phyloP scores from a whole-genome alignment of 2,113 vertebrate species.

The Acrocephalus kingi region DNA sequence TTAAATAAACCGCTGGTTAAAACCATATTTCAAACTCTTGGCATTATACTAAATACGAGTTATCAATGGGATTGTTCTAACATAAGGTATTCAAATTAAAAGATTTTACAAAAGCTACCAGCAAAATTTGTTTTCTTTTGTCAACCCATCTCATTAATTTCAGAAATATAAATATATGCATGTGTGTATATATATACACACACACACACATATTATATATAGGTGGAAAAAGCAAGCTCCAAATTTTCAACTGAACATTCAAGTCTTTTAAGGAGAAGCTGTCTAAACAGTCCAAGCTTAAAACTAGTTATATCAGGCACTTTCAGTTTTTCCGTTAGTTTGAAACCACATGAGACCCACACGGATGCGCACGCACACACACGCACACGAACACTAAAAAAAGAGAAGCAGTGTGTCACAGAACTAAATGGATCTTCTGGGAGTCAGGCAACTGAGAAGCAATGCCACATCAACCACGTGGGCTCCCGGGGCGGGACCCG shows the following conservation, averaged over 20 bases:
- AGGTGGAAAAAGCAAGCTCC: constrained; percentile 89
- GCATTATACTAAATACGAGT: neutral
- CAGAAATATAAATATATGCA: neutral
- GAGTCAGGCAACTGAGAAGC: constrained; percentile 82
- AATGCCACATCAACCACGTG: constrained; percentile 15
- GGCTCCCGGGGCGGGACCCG: neutral
- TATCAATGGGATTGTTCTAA: constrained; percentile 38
- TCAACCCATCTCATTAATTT: constrained; percentile 19
- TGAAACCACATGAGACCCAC: constrained; percentile 78
- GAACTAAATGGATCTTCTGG: constrained; percentile 65
- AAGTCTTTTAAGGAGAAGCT: constrained; percentile 93
- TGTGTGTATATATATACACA: neutral
- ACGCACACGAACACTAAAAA: neutral
- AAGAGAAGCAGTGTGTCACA: constrained; percentile 76
- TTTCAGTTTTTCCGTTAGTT: constrained; percentile 91
- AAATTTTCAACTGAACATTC: constrained; percentile 90
- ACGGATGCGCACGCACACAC: constrained; percentile 21
- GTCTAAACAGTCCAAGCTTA: constrained; percentile 88
- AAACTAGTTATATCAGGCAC: constrained; percentile 94
- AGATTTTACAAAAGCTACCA: constrained; percentile 59
- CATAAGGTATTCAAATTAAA: constrained; percentile 36
- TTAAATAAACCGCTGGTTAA: constrained; percentile 49
- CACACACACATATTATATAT: constrained; percentile 33
- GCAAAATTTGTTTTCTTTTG: constrained; percentile 34
- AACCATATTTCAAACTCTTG: constrained; percentile 38